These are phyloP conservation scores for Myotis findleyi DNA, from an alignment of 2,797 vertebrate species.

Conservation along the genomic window DNA sequence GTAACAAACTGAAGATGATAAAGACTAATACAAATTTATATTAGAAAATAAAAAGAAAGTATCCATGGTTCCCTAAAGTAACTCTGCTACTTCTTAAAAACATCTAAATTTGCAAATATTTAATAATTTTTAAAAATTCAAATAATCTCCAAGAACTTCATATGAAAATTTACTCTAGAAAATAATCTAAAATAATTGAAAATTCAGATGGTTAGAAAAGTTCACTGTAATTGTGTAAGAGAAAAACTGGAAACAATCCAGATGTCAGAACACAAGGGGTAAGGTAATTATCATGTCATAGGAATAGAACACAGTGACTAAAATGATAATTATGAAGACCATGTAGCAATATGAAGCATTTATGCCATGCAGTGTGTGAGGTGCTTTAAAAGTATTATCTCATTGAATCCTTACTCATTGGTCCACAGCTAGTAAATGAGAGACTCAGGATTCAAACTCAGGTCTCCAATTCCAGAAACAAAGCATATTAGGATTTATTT, in stretches of 20 bases:
- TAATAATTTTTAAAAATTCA: constrained; percentile 10
- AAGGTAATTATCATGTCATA: not conserved
- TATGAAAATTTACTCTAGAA: not conserved
- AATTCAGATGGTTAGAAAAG: not conserved
- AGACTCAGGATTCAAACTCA: not conserved
- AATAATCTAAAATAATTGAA: constrained; percentile 31
- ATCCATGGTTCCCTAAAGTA: not conserved
- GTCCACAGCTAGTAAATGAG: not conserved
- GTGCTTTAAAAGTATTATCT: constrained; percentile 26
- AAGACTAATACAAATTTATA: not conserved
- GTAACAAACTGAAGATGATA: not conserved
- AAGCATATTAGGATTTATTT: not conserved
- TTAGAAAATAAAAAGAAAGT: constrained; percentile 8
- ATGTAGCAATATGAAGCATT: not conserved
- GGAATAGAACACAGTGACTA: not conserved
- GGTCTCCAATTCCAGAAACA: constrained; percentile 13
- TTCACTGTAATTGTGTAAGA: not conserved
- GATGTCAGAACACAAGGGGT: not conserved
- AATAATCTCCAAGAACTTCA: not conserved
- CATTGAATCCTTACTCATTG: not conserved
- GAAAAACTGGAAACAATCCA: not conserved
- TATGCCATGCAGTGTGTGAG: not conserved
- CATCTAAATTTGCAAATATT: not conserved
- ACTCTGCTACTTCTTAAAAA: not conserved
- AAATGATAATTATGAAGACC: not conserved